phyloP scores from a whole-genome alignment of 2,113 vertebrate species.

The Progne subis region DNA sequence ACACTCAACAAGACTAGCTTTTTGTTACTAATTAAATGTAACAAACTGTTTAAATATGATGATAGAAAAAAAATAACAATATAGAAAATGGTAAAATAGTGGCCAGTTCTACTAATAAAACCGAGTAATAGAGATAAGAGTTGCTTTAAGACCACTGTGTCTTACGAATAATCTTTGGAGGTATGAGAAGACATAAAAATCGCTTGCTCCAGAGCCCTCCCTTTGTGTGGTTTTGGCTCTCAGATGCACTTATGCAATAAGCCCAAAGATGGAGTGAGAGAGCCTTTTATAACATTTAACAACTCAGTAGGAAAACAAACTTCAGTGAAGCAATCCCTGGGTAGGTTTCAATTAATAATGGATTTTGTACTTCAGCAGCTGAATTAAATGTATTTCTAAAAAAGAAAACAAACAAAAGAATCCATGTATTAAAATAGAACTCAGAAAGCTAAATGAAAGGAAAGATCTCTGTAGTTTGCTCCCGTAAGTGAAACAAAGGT shows the following conservation, averaged over 20 bases:
- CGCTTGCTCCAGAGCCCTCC: background rate
- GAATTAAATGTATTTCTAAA: background rate
- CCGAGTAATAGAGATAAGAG: background rate
- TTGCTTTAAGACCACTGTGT: background rate
- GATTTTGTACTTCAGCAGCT: background rate
- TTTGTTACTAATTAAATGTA: background rate
- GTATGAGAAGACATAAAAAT: background rate
- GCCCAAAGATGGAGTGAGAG: slow-evolving; percentile 62
- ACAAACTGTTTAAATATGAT: background rate
- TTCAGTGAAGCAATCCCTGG: background rate
- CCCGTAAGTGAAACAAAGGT: background rate
- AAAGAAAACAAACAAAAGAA: background rate
- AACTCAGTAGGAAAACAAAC: slow-evolving; percentile 11
- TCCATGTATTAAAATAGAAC: background rate
- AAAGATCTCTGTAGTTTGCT: background rate
- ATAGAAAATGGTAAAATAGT: background rate
- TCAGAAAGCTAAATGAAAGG: background rate
- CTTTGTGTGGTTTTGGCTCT: background rate
- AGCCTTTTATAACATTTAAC: slow-evolving; percentile 43
- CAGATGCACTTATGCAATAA: slow-evolving; percentile 44
- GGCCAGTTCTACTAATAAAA: background rate
- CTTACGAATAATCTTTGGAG: background rate
- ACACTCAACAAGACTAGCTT: background rate
- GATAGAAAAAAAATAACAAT: background rate
- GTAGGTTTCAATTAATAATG: slow-evolving; percentile 1